These are phyloP conservation scores for Passer domesticus DNA, from an alignment of 2,113 vertebrate species.

Conservation along the genomic window DNA sequence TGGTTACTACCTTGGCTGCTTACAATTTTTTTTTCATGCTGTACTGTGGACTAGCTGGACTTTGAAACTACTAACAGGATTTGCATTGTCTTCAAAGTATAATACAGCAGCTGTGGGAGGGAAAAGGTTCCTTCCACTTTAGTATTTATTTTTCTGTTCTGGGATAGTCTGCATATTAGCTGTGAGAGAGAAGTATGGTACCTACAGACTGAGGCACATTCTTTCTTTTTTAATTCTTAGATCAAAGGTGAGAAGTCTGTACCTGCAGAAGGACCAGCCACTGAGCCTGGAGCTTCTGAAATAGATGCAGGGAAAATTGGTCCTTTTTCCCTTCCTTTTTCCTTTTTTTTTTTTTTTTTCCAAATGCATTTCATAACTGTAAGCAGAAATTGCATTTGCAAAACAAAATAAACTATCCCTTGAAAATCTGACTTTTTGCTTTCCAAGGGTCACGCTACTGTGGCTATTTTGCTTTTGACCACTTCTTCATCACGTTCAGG, in stretches of 20 bases:
- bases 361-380: background rate
- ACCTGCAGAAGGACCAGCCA: background rate
- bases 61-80: conserved; percentile 18
- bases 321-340: background rate
- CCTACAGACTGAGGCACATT: background rate
- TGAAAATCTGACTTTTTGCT: background rate
- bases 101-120: background rate
- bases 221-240: background rate
- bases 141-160: background rate
- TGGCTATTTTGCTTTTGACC: background rate
- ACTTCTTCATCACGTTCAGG: background rate
- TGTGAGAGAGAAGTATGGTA: background rate
- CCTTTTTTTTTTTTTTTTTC: background rate
- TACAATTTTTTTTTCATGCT: background rate
- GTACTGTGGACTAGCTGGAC: background rate
- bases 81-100: conserved; percentile 21
- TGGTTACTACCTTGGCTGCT: background rate
- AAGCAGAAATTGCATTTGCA: background rate
- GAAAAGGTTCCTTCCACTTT: background rate
- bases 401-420: background rate
- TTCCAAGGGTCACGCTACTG: background rate
- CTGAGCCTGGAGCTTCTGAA: background rate
- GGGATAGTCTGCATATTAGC: background rate
- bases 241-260: background rate
- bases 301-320: background rate